Percentiles rank a stretch among this genome's conserved stretches.
These are phyloP conservation scores for Perca flavescens DNA, from an alignment of 2,113 vertebrate species.

Conservation along the genomic window DNA sequence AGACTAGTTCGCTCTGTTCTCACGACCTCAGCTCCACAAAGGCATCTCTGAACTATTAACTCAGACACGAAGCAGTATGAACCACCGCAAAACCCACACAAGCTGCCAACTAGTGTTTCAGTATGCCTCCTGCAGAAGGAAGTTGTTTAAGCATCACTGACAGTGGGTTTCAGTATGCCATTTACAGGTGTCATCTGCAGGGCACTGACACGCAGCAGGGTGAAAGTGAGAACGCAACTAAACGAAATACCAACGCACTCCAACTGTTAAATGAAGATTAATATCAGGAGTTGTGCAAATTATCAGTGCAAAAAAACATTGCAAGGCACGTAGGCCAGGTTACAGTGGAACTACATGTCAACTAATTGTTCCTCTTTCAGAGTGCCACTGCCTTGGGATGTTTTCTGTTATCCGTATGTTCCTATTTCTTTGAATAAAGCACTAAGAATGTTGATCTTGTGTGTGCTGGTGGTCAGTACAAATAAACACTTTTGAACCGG, in stretches of 20 bases:
- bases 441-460: conserved; percentile 5
- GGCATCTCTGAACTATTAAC: conserved; percentile 84
- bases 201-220: conserved; percentile 62
- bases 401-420: not conserved
- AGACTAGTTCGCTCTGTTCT: conserved; percentile 87
- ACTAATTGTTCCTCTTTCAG: too few relatives aligned
- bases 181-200: conserved; percentile 70
- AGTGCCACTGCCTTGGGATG: too few relatives aligned
- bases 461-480: not conserved
- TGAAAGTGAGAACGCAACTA: conserved; percentile 58
- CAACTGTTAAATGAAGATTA: conserved; percentile 18
- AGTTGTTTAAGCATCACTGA: conserved; percentile 40
- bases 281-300: not conserved
- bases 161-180: conserved; percentile 51
- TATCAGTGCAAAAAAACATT: not conserved
- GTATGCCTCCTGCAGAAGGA: conserved; percentile 62
- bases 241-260: conserved; percentile 29
- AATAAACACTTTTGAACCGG: not conserved
- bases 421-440: not conserved
- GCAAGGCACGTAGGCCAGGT: not conserved
- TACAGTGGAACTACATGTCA: too few relatives aligned
- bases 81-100: conserved; percentile 78
- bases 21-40: conserved; percentile 88
- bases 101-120: conserved; percentile 81
- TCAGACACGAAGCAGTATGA: conserved; percentile 78